These are phyloP conservation scores for Dryobotodes eremita DNA, from an alignment of 2,888 invertebrate genomes.

Conservation along the genomic window DNA sequence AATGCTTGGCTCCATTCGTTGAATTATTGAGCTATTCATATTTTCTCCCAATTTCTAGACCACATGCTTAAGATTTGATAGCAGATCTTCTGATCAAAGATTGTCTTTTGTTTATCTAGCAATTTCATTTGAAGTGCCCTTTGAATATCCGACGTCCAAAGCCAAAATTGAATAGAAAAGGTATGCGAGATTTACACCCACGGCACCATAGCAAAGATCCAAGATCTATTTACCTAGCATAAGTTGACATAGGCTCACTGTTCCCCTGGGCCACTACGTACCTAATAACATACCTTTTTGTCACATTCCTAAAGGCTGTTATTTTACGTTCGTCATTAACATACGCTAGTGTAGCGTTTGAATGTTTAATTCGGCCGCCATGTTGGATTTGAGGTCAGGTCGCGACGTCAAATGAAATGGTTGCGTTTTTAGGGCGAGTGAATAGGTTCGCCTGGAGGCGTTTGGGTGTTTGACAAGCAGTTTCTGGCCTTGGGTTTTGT, in stretches of 20 bases:
- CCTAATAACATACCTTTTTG: conserved; percentile 43
- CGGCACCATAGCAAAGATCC: background rate
- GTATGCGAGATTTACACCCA: background rate
- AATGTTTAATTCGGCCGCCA: conserved; percentile 52
- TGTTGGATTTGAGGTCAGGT: conserved; percentile 58
- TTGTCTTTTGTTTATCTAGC: background rate
- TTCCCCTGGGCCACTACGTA: background rate
- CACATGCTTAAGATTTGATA: background rate
- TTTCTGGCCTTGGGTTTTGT: conserved; percentile 12
- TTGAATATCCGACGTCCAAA: background rate
- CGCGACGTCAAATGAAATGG: conserved; percentile 43
- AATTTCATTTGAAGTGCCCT: background rate
- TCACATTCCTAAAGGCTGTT: conserved; percentile 52
- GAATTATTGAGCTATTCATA: too few species aligned
- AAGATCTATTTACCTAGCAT: conserved; percentile 18
- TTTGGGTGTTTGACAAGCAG: background rate
- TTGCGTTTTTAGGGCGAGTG: conserved; percentile 28
- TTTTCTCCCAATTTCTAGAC: background rate
- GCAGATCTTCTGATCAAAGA: background rate
- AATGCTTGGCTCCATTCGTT: background rate
- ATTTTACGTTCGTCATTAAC: conserved; percentile 54
- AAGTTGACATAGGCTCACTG: conserved; percentile 41
- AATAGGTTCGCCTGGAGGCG: conserved; percentile 32
- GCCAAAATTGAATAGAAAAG: background rate
- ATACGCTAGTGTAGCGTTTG: conserved; percentile 43